phyloP scores from a whole-genome alignment of 2,888 invertebrate genomes.

The Drosophila barbarae region DNA sequence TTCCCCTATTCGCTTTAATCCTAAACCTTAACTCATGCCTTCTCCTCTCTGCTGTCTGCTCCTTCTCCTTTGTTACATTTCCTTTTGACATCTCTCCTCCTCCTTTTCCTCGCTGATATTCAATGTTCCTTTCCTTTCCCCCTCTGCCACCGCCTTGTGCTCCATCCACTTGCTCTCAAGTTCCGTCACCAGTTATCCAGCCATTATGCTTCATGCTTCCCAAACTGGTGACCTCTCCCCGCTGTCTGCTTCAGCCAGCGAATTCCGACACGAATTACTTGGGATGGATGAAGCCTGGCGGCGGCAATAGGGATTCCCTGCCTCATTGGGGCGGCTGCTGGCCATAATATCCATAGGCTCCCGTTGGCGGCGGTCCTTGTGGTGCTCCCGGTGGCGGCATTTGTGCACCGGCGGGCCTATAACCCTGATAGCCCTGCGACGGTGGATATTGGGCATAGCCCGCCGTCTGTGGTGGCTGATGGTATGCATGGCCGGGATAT shows the following conservation, averaged over 20 bases:
- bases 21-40: conserved; percentile 1
- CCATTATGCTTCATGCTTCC: too few relatives aligned
- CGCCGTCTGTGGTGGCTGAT: conserved; percentile 81
- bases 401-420: conserved; percentile 82
- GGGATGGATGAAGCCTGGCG: conserved; percentile 31
- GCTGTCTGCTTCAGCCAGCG: conserved; percentile 15
- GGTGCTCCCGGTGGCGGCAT: conserved; percentile 81
- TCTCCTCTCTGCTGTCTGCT: background rate
- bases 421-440: conserved; percentile 84
- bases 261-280: conserved; percentile 18
- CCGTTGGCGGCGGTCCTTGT: conserved; percentile 82
- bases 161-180: conserved; percentile 1
- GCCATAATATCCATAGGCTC: conserved; percentile 89
- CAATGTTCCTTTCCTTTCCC: background rate
- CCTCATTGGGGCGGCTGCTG: conserved; percentile 86
- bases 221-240: background rate
- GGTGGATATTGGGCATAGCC: conserved; percentile 84
- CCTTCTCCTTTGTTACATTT: conserved; percentile 7
- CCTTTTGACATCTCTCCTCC: background rate
- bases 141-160: background rate
- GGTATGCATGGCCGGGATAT: conserved; percentile 82
- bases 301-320: conserved; percentile 34
- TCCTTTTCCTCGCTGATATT: background rate
- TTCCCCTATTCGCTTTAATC: conserved; percentile 9
- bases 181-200: background rate